phyloP scores from a whole-genome alignment of 2,113 vertebrate genomes.

The Leuciscus idus region DNA sequence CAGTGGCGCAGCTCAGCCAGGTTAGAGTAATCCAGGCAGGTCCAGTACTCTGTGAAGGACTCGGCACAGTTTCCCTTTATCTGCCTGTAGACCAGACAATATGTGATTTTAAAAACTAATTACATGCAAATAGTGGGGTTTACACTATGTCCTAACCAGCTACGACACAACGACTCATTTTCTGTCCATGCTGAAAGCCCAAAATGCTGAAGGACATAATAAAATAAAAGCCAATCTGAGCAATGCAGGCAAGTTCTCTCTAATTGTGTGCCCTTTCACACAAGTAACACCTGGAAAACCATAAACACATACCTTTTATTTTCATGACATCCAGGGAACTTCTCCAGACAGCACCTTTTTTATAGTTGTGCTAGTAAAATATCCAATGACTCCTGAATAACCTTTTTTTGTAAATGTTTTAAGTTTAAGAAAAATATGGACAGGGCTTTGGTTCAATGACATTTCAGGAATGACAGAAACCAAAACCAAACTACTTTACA shows the following conservation, averaged over 20 bases:
- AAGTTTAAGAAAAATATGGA: background rate
- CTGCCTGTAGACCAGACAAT: constrained; percentile 74
- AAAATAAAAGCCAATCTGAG: too few relatives aligned
- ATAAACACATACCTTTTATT: background rate
- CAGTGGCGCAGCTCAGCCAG: constrained; percentile 82
- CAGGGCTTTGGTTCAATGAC: background rate
- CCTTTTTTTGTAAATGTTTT: background rate
- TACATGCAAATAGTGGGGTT: background rate
- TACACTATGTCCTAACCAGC: background rate
- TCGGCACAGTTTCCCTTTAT: constrained; percentile 90
- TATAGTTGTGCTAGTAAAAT: background rate
- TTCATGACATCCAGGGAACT: background rate
- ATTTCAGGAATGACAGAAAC: background rate
- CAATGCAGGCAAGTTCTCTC: too few relatives aligned
- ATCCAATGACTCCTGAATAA: background rate
- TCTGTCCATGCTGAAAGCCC: too few relatives aligned
- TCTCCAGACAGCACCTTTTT: background rate
- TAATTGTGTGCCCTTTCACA: too few relatives aligned
- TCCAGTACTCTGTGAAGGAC: constrained; percentile 96
- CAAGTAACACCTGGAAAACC: too few relatives aligned
- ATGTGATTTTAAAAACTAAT: too few relatives aligned
- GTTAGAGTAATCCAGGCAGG: constrained; percentile 86
- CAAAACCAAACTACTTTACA: background rate
- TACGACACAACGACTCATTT: background rate
- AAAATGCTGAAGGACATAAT: too few relatives aligned